phyloP scores from a whole-genome alignment of 2,113 vertebrate species.

The Butorides virescens region DNA sequence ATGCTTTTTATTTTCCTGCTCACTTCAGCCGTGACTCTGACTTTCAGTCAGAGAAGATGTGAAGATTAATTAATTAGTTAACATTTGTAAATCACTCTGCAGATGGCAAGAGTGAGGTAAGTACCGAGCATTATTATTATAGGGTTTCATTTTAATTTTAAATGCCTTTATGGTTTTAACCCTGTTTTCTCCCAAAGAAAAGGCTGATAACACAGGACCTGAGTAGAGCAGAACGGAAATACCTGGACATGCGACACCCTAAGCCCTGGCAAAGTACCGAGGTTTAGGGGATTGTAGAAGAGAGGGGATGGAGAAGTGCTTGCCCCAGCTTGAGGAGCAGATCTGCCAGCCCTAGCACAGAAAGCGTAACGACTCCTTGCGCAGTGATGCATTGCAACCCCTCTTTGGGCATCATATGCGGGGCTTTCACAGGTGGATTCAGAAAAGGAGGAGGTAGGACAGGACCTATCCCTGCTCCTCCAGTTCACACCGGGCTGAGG shows the following conservation, averaged over 20 bases:
- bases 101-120: conserved; percentile 35
- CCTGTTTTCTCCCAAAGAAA: neutral
- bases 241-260: fast-evolving
- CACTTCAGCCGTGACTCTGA: neutral
- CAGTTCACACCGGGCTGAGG: neutral
- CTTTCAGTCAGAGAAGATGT: neutral
- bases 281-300: neutral
- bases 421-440: neutral
- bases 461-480: neutral
- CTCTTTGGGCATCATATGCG: fast-evolving
- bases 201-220: neutral
- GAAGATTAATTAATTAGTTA: conserved; percentile 60
- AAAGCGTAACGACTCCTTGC: neutral
- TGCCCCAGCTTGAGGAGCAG: neutral
- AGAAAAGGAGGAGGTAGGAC: neutral
- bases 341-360: neutral
- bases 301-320: neutral
- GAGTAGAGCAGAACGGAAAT: neutral
- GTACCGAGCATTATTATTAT: neutral
- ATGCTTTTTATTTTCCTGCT: neutral
- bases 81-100: conserved; percentile 47
- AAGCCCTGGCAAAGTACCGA: neutral
- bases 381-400: neutral
- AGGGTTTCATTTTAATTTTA: conserved; percentile 20
- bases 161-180: neutral